A percentile compares a stretch with the other conserved stretches of the same genome.
phyloP scores from a whole-genome alignment of 2,113 vertebrate genomes.

The Campylomormyrus numenius region DNA sequence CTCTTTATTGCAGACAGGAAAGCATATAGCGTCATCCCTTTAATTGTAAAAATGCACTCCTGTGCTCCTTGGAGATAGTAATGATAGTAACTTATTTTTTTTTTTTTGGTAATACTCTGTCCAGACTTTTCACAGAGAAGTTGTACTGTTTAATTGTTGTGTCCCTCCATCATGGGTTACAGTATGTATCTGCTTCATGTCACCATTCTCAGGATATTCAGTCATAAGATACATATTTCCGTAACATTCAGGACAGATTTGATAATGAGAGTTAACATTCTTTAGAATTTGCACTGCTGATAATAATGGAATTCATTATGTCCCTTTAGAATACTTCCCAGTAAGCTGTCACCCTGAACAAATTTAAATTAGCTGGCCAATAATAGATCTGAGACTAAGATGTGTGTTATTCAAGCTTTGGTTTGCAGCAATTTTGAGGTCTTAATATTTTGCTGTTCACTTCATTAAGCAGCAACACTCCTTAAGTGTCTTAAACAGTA shows the following conservation, averaged over 20 bases:
- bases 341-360: conserved; percentile 61
- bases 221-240: conserved; percentile 56
- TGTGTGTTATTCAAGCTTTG: conserved; percentile 50
- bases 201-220: conserved; percentile 57
- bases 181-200: conserved; percentile 49
- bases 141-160: neutral
- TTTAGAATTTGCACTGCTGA: conserved; percentile 58
- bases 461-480: conserved; percentile 44
- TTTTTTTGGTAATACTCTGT: neutral
- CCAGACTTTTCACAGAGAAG: neutral
- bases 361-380: conserved; percentile 59
- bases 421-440: conserved; percentile 53
- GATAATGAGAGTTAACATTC: conserved; percentile 62
- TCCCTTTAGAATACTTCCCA: conserved; percentile 44
- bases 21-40: neutral
- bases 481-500: conserved; percentile 57
- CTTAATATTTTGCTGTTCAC: conserved; percentile 52
- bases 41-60: neutral
- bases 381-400: conserved; percentile 54
- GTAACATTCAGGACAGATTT: conserved; percentile 51
- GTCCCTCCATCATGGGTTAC: neutral
- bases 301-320: conserved; percentile 65
- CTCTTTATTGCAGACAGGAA: neutral
- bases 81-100: neutral
- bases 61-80: neutral